phyloP scores from a whole-genome alignment of 2,113 vertebrate genomes.

The Etheostoma cragini region DNA sequence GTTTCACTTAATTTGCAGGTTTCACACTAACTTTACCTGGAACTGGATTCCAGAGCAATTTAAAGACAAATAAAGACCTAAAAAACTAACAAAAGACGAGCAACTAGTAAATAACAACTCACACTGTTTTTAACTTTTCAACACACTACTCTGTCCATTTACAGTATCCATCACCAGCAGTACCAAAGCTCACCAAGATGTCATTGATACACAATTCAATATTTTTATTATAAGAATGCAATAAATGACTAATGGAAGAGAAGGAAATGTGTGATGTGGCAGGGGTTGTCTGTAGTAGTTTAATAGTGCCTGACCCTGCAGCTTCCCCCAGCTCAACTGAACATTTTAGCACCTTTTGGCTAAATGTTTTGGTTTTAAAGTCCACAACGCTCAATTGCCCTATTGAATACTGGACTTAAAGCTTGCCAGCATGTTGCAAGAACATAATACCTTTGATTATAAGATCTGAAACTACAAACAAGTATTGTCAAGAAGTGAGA shows the following conservation, averaged over 20 bases:
- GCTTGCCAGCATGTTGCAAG: background rate
- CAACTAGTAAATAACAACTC: background rate
- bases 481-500: background rate
- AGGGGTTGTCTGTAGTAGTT: too few relatives aligned
- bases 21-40: constrained; percentile 31
- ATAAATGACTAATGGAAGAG: background rate
- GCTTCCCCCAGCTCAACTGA: too few relatives aligned
- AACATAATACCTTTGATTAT: background rate
- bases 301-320: too few relatives aligned
- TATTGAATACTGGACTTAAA: background rate
- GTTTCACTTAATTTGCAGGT: constrained; percentile 63
- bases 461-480: background rate
- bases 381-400: background rate
- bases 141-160: background rate
- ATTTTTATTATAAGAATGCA: background rate
- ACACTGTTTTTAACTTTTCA: background rate
- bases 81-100: background rate
- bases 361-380: background rate
- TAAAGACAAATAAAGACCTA: background rate
- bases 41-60: constrained; percentile 1
- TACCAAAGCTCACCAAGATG: too few relatives aligned
- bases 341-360: background rate
- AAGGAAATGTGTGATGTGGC: too few relatives aligned
- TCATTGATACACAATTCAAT: background rate
- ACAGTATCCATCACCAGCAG: background rate